Percentiles rank a stretch among this genome's conserved stretches.
Evolutionary conservation across 2,888 invertebrate genomes (phyloP).

Genomic region (Clunio marinus): DNA sequence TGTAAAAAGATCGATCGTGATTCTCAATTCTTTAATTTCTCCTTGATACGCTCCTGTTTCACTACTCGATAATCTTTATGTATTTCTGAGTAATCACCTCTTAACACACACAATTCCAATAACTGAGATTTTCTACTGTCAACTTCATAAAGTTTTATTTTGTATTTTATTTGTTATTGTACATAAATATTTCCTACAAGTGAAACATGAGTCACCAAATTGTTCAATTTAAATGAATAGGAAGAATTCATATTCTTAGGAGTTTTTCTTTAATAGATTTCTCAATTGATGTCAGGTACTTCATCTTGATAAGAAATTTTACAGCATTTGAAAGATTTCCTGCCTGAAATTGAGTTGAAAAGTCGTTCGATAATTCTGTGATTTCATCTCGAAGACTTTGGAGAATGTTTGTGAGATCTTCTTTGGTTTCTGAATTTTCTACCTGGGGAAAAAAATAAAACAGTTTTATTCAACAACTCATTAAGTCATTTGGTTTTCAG

Average conservation of each 20-base stretch:
- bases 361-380: slow-evolving; percentile 46
- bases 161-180: slow-evolving; percentile 67
- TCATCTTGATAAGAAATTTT: slow-evolving; percentile 66
- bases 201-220: slow-evolving; percentile 5
- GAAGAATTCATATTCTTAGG: not conserved
- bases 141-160: slow-evolving; percentile 57
- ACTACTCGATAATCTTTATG: not conserved
- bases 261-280: slow-evolving; percentile 63
- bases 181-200: slow-evolving; percentile 66
- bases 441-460: slow-evolving; percentile 50
- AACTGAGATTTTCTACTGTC: not conserved
- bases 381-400: slow-evolving; percentile 8
- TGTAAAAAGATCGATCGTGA: not conserved
- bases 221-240: slow-evolving; percentile 3
- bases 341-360: slow-evolving; percentile 62
- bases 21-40: not conserved
- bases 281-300: slow-evolving; percentile 78
- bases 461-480: not conserved
- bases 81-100: not conserved
- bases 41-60: not conserved
- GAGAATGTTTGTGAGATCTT: slow-evolving; percentile 55
- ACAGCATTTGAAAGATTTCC: slow-evolving; percentile 64
- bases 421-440: slow-evolving; percentile 57
- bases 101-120: not conserved
- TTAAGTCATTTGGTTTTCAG: not conserved